A percentile compares a stretch with the other conserved stretches of the same genome.
Evolutionary conservation across 2,888 invertebrate species (phyloP).

Genomic region (Caenorhabditis auriculariae): DNA sequence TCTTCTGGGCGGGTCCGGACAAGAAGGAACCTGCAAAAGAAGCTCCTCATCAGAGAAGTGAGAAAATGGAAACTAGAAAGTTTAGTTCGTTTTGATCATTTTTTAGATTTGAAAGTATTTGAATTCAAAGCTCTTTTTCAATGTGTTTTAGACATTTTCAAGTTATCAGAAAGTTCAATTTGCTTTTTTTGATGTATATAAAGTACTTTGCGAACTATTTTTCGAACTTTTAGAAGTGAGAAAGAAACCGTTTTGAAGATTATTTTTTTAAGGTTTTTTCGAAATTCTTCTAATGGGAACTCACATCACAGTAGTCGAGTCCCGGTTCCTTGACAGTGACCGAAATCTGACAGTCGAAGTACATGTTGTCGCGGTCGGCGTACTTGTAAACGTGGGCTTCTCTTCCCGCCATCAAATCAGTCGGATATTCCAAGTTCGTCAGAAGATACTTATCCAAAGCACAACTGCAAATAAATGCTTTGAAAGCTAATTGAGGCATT

Average conservation of each 20-base stretch:
- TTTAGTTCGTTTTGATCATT: neutral
- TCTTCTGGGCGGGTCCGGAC: slow-evolving; percentile 55
- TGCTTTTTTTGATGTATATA: too few species aligned
- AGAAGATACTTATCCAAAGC: slow-evolving; percentile 60
- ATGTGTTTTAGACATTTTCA: too few species aligned
- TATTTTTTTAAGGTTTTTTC: too few species aligned
- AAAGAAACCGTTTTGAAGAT: too few species aligned
- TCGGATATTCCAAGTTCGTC: slow-evolving; percentile 59
- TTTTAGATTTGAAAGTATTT: neutral
- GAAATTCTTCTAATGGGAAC: too few species aligned
- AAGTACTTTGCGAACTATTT: too few species aligned
- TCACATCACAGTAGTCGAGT: slow-evolving; percentile 52
- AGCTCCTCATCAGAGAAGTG: too few species aligned
- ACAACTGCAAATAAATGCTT: slow-evolving; percentile 41
- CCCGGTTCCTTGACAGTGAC: slow-evolving; percentile 58
- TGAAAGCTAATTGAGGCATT: neutral
- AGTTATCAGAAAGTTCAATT: too few species aligned
- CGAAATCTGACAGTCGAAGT: slow-evolving; percentile 61
- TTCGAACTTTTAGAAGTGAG: too few species aligned
- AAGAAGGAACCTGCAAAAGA: slow-evolving; percentile 45
- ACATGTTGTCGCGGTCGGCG: slow-evolving; percentile 59
- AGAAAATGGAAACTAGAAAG: too few species aligned
- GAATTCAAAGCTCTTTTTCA: too few species aligned
- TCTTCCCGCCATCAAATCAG: slow-evolving; percentile 59
- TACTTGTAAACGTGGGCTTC: slow-evolving; percentile 62